Evolutionary conservation across 2,888 invertebrate genomes (phyloP).

Genomic region (Eulithis prunata): DNA sequence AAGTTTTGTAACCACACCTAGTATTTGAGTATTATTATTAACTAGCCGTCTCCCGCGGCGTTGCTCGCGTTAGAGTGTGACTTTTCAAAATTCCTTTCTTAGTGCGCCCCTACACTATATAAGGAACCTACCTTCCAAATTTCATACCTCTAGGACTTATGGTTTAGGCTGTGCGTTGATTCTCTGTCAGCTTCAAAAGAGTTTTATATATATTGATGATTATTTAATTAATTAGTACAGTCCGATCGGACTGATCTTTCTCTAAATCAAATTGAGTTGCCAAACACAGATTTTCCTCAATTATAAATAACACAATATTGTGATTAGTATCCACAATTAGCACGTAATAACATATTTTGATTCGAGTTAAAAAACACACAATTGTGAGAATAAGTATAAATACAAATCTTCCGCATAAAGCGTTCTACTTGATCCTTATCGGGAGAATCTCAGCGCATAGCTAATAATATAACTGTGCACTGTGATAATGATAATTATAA

Average conservation of each 20-base stretch:
- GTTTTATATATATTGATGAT: no score
- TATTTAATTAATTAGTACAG: no score
- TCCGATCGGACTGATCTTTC: not conserved
- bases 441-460: conserved; percentile 13
- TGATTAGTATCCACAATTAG: conserved; percentile 27
- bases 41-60: no score
- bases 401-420: conserved; percentile 18
- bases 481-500: not conserved
- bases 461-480: conserved; percentile 5
- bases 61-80: no score
- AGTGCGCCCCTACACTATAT: no score
- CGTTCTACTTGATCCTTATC: conserved; percentile 26
- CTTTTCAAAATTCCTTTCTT: no score
- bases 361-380: conserved; percentile 22
- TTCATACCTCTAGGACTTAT: no score
- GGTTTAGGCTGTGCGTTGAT: no score
- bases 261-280: not conserved
- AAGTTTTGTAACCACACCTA: no score
- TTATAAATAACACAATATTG: conserved; percentile 30
- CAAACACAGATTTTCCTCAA: conserved; percentile 28
- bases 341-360: conserved; percentile 22
- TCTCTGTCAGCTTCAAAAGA: no score
- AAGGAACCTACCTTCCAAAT: no score
- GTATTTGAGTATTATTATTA: no score
- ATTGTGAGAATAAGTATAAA: conserved; percentile 26